A percentile compares a stretch with the other conserved stretches of the same genome.
These are phyloP conservation scores for Hippolais icterina DNA, from an alignment of 2,113 vertebrate species.

Conservation along the genomic window DNA sequence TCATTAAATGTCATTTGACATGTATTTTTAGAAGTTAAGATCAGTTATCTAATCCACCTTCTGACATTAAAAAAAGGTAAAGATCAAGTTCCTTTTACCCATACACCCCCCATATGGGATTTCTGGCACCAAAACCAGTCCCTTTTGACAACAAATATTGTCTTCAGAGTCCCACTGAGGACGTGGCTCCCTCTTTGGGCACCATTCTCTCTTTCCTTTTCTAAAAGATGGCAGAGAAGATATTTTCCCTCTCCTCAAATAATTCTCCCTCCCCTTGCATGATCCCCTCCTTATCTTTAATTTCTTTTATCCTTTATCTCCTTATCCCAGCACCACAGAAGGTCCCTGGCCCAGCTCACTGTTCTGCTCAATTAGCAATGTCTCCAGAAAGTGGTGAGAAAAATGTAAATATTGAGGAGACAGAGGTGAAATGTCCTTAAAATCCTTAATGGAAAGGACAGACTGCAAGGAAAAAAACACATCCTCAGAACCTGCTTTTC, in stretches of 20 bases:
- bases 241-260: neutral
- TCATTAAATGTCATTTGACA: neutral
- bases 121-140: neutral
- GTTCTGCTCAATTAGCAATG: neutral
- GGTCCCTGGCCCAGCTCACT: neutral
- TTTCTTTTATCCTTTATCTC: neutral
- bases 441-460: neutral
- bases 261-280: neutral
- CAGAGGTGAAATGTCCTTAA: neutral
- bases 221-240: neutral
- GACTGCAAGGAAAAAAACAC: neutral
- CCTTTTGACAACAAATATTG: neutral
- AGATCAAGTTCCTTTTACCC: neutral
- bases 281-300: neutral
- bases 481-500: neutral
- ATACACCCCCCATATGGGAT: neutral
- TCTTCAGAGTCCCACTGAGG: neutral
- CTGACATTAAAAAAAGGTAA: neutral
- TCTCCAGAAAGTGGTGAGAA: neutral
- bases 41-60: neutral
- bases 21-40: neutral
- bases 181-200: neutral
- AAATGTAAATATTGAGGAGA: neutral
- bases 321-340: neutral
- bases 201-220: neutral